Evolutionary conservation across 2,797 vertebrate species (phyloP).

Genomic region (Sternarchorhynchus goeldii): DNA sequence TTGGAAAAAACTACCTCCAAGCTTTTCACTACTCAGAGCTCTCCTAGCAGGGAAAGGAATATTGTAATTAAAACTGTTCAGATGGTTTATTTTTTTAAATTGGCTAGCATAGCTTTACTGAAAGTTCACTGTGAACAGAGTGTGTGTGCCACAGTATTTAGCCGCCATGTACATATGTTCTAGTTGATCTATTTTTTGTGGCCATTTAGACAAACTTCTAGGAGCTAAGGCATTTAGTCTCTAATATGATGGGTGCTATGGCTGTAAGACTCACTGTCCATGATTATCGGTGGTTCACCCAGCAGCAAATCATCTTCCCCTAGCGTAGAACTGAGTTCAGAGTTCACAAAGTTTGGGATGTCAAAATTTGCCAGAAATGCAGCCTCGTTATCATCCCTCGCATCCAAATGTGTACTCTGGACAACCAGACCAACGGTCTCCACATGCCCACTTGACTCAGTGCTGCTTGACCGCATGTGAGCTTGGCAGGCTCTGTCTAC

Average conservation of each 20-base stretch:
- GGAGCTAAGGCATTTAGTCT: slow-evolving; percentile 60
- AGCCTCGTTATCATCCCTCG: slow-evolving; percentile 66
- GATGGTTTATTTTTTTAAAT: background rate
- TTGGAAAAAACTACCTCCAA: background rate
- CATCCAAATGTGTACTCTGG: slow-evolving; percentile 37
- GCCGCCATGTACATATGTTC: background rate
- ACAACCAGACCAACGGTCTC: slow-evolving; percentile 33
- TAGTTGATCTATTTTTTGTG: background rate
- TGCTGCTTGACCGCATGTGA: slow-evolving; percentile 21
- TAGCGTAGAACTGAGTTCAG: slow-evolving; percentile 78
- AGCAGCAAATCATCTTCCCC: slow-evolving; percentile 82
- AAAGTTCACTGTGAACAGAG: background rate
- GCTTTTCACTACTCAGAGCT: background rate
- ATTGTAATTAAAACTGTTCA: background rate
- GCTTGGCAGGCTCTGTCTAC: slow-evolving; percentile 45
- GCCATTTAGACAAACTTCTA: background rate
- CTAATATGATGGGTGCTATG: slow-evolving; percentile 54
- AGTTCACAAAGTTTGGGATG: slow-evolving; percentile 84
- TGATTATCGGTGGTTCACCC: slow-evolving; percentile 75
- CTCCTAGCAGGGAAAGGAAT: background rate
- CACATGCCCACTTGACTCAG: slow-evolving; percentile 26
- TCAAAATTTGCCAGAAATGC: slow-evolving; percentile 77
- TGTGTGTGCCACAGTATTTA: background rate
- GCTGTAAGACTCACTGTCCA: slow-evolving; percentile 71
- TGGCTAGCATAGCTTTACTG: background rate